Base-by-base conservation (phyloP, 1,140 invertebrate species). In the Drosophila repleta region DNA sequence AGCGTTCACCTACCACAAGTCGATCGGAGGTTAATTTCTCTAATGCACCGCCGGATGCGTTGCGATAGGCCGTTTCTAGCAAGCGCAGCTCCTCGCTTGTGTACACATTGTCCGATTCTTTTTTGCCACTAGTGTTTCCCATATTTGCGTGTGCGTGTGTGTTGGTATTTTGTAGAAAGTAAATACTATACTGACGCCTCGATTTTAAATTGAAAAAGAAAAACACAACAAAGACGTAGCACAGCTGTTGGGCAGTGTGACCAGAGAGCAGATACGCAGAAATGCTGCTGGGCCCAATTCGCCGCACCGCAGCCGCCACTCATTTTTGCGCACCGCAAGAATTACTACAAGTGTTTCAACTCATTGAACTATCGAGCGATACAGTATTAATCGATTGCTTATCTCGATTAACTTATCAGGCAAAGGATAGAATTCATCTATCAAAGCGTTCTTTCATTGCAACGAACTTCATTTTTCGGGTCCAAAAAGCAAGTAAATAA, bases 111-210 rank as follows among this genome's bases (percentile, higher is more conserved):
- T 88, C 83, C 66, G 73, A 61, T 62, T 88, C 83, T 37, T 65
- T 72, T 57, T 88, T 88, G 52, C 79, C 63, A 53, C 65, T 83
- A n/a, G 83, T 63, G 45, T 88, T 88, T n/a, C 83, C 83, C 83
- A 88, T 88, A 8, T 45, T 65, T 29, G 3, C 51, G 17, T 21
- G 35, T 37, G 37, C 4, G 37, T 45, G 3, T 56, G 17, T 21
- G 35, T 37, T 45, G 7, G 37, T 45, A 26, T 37, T 49, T 58
- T 21, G 29, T 37, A 46, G 46, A 71, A 66, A 52, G 68, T 71
- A 71, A 71, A 71, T 62, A 71, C 68, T 20, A 26, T 64, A 66
- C 68, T 71, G 68, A 71, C 26, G 68, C 53, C 39, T 52, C 26
- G 46, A 17, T 8, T 66, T 71, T 45, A 66, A 71, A 71, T 46